Conservation (phyloP, 2,113 vertebrate genomes). For the Boleophthalmus pectinirostris region DNA sequence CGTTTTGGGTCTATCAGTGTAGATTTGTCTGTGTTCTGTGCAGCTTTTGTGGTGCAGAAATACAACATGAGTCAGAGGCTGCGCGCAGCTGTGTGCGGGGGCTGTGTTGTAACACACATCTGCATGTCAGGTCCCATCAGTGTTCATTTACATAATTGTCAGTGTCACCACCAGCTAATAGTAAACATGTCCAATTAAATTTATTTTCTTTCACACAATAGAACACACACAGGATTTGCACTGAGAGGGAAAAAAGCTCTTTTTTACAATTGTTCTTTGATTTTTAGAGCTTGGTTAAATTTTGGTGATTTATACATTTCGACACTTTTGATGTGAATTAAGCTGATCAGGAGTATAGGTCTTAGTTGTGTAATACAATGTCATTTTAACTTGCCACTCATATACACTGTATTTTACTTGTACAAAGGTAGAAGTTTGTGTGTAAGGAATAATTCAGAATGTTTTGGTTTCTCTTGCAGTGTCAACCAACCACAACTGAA, state of each 20-base stretch:
- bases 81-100: constrained; percentile 8
- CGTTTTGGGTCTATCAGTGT: too few relatives aligned
- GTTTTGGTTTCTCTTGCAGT: not conserved
- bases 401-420: not conserved
- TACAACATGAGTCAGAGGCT: constrained; percentile 27
- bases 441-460: not conserved
- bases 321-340: not conserved
- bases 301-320: too few relatives aligned
- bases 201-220: not conserved
- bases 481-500: not conserved
- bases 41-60: constrained; percentile 22
- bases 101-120: constrained; percentile 26
- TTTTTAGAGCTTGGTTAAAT: too few relatives aligned
- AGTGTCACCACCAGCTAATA: not conserved
- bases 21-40: not conserved
- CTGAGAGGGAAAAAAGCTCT: too few relatives aligned
- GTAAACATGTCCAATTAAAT: not conserved
- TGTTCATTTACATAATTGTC: constrained; percentile 19
- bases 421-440: not conserved
- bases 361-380: not conserved
- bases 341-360: too few relatives aligned
- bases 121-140: constrained; percentile 34
- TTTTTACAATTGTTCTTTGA: too few relatives aligned
- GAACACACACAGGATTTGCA: not conserved
- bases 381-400: not conserved